Percentiles rank a stretch among this genome's conserved stretches.
Evolutionary conservation across 2,888 invertebrate species (phyloP).

Genomic region (Ophion costatus): DNA sequence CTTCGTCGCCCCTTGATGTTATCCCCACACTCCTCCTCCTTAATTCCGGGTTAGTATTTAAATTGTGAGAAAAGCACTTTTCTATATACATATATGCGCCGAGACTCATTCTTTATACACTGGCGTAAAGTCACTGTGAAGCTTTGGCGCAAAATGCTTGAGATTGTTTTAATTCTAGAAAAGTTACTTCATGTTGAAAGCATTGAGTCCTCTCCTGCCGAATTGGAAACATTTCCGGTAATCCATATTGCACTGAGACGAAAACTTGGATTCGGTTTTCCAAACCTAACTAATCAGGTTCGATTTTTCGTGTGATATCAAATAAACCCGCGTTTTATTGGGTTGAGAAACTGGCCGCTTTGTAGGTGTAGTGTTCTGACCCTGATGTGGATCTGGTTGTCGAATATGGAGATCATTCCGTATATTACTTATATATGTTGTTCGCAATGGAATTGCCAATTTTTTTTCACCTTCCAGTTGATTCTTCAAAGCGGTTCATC

Average conservation of each 20-base stretch:
- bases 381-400: background rate
- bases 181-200: conserved; percentile 1
- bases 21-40: conserved; percentile 50
- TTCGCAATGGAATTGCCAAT: background rate
- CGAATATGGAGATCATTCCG: background rate
- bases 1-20: conserved; percentile 30
- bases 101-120: conserved; percentile 20
- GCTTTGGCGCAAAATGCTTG: conserved; percentile 30
- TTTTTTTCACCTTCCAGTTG: background rate
- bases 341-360: background rate
- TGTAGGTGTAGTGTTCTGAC: too few species aligned
- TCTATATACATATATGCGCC: background rate
- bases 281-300: too few species aligned
- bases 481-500: too few species aligned
- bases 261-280: too few species aligned
- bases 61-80: conserved; percentile 56
- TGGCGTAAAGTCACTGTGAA: conserved; percentile 31
- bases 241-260: background rate
- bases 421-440: background rate
- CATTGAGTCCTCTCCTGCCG: too few species aligned
- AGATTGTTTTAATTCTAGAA: conserved; percentile 33
- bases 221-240: too few species aligned
- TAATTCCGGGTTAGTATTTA: conserved; percentile 60
- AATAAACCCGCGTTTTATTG: background rate
- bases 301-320: too few species aligned